Evolutionary conservation across 2,113 vertebrate species (phyloP).

Genomic region (Uria lomvia): DNA sequence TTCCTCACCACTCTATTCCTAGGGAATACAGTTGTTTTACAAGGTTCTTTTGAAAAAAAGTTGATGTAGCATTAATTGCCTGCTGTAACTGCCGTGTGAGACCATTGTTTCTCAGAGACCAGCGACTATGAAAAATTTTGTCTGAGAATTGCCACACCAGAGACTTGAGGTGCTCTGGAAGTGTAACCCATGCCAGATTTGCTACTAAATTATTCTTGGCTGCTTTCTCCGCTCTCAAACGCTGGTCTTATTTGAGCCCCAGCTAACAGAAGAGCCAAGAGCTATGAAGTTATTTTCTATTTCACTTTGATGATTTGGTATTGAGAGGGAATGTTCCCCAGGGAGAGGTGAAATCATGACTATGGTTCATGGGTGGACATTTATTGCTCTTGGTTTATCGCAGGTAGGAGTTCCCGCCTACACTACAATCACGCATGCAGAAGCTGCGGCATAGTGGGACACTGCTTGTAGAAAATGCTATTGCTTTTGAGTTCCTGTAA

Average conservation of each 20-base stretch:
- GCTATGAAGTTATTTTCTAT: neutral
- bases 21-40: neutral
- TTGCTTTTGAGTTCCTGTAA: neutral
- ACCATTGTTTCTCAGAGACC: neutral
- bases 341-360: conserved; percentile 9
- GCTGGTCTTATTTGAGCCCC: neutral
- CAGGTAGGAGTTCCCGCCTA: neutral
- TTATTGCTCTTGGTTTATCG: conserved; percentile 25
- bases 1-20: neutral
- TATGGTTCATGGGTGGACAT: conserved; percentile 5
- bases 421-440: neutral
- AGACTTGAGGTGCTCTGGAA: neutral
- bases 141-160: neutral
- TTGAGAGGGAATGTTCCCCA: neutral
- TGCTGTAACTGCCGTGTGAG: neutral
- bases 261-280: neutral
- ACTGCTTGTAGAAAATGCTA: neutral
- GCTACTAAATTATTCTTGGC: neutral
- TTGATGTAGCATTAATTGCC: neutral
- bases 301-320: neutral
- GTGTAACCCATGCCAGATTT: neutral
- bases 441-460: neutral
- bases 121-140: neutral
- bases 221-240: neutral
- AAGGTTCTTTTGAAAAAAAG: neutral